phyloP scores from a whole-genome alignment of 2,888 invertebrate species.

The Dicyrtomina minuta region DNA sequence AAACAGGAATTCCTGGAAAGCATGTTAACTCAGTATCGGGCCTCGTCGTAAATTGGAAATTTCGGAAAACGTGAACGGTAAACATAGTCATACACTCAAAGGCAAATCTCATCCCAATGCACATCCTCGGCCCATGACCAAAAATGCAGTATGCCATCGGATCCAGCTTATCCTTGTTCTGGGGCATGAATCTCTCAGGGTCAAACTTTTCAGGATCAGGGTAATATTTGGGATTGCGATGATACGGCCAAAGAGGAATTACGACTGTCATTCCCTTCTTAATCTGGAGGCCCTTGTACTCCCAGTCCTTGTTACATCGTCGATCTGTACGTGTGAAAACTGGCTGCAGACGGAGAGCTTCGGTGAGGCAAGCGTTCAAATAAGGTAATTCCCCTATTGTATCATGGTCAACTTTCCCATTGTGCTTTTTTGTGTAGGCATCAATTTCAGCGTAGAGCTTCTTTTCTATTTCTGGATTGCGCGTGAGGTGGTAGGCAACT shows the following conservation, averaged over 20 bases:
- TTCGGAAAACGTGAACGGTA: neutral
- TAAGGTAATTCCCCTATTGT: constrained; percentile 26
- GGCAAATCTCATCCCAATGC: constrained; percentile 23
- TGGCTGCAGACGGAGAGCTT: constrained; percentile 33
- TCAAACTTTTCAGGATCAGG: constrained; percentile 44
- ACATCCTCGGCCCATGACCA: too few relatives aligned
- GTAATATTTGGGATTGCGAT: constrained; percentile 44
- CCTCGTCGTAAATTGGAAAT: constrained; percentile 16
- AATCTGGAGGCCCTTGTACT: constrained; percentile 36
- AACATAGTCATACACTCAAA: constrained; percentile 11
- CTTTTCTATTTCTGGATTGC: too few relatives aligned
- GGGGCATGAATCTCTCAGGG: constrained; percentile 47
- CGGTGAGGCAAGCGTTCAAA: constrained; percentile 35
- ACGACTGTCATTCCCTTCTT: constrained; percentile 42
- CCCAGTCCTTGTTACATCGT: constrained; percentile 34
- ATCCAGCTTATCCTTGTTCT: constrained; percentile 38
- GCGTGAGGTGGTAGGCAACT: constrained; percentile 37
- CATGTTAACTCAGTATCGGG: neutral
- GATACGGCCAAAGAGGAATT: constrained; percentile 41
- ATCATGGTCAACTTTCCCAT: constrained; percentile 29
- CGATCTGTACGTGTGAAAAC: constrained; percentile 32
- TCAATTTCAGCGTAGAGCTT: constrained; percentile 24
- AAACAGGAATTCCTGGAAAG: neutral
- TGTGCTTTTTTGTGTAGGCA: neutral
- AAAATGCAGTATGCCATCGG: constrained; percentile 41